Evolutionary conservation across 2,113 vertebrate genomes (phyloP).

Genomic region (Cyprinodon tularosa): DNA sequence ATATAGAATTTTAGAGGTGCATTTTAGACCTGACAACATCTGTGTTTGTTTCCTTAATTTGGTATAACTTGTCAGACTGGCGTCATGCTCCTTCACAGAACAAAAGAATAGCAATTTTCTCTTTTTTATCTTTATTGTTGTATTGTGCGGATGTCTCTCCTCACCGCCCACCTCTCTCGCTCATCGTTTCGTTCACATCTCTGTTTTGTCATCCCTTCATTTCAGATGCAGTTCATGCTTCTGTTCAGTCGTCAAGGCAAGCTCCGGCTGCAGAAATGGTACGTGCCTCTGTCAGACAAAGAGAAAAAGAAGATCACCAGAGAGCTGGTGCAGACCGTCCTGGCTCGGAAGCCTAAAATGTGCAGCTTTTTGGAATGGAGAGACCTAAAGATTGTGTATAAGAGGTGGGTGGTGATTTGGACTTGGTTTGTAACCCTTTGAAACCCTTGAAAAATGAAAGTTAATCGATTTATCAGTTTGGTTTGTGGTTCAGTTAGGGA

Average conservation of each 20-base stretch:
- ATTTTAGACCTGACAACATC: neutral
- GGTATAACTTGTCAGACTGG: neutral
- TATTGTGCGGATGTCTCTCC: conserved; percentile 14
- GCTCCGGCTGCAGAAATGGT: conserved; percentile 98
- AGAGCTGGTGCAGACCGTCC: conserved; percentile 95
- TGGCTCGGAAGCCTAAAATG: conserved; percentile 98
- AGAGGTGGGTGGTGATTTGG: conserved; percentile 82
- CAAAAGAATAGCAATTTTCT: neutral
- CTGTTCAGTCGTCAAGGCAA: conserved; percentile 98
- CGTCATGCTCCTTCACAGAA: neutral
- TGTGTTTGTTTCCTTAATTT: neutral
- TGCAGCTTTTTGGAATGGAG: conserved; percentile 97
- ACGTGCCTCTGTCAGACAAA: conserved; percentile 96
- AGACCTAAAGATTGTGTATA: conserved; percentile 90
- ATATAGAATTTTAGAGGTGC: neutral
- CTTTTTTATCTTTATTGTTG: conserved; percentile 4
- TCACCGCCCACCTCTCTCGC: conserved; percentile 21
- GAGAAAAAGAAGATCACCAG: conserved; percentile 99
- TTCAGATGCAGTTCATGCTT: conserved; percentile 99
- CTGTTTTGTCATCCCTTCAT: conserved; percentile 32
- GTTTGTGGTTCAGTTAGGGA: conserved; percentile 1
- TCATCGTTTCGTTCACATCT: conserved; percentile 12
- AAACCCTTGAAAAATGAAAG: conserved; percentile 15
- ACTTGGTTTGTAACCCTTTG: neutral
- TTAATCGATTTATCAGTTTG: conserved; percentile 23